A percentile compares a stretch with the other conserved stretches of the same genome.
Conservation (phyloP, 2,113 vertebrate genomes). For the Spheniscus mendiculus region DNA sequence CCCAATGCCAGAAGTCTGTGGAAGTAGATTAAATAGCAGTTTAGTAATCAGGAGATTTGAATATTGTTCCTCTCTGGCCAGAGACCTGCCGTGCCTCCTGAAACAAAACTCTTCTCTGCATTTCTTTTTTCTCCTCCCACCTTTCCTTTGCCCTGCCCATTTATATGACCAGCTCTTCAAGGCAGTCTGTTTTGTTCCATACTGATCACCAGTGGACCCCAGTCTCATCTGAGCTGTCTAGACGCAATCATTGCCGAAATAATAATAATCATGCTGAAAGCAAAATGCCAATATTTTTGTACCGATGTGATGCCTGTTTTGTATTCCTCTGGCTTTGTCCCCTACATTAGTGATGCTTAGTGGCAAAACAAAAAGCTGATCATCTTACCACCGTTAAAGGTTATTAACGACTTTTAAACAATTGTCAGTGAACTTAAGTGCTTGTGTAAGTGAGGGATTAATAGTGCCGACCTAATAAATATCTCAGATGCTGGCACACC, state of each 20-base stretch:
- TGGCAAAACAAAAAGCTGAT: constrained; percentile 55
- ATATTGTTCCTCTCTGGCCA: neutral
- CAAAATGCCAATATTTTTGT: constrained; percentile 48
- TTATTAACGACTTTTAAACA: constrained; percentile 8
- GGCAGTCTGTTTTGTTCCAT: neutral
- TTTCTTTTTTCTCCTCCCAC: neutral
- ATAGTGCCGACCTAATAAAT: neutral
- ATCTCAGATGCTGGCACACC: neutral
- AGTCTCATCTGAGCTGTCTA: neutral
- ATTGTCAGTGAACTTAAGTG: neutral
- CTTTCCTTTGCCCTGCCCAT: neutral
- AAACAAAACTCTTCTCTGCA: neutral
- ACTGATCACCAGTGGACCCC: neutral
- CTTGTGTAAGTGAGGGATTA: constrained; percentile 8
- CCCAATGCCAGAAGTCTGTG: neutral
- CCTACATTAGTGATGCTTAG: constrained; percentile 16
- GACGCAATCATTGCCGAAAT: neutral
- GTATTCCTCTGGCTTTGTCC: constrained; percentile 41
- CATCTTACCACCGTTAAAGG: constrained; percentile 34
- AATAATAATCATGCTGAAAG: neutral
- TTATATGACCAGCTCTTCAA: neutral
- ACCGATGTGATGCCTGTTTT: constrained; percentile 15
- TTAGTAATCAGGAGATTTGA: neutral
- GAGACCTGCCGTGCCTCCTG: neutral
- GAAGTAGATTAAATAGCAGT: neutral